Evolutionary conservation across 1,140 invertebrate species (phyloP), one percentile per base, ranked within the genome.

Genomic region (Orius laevigatus): DNA sequence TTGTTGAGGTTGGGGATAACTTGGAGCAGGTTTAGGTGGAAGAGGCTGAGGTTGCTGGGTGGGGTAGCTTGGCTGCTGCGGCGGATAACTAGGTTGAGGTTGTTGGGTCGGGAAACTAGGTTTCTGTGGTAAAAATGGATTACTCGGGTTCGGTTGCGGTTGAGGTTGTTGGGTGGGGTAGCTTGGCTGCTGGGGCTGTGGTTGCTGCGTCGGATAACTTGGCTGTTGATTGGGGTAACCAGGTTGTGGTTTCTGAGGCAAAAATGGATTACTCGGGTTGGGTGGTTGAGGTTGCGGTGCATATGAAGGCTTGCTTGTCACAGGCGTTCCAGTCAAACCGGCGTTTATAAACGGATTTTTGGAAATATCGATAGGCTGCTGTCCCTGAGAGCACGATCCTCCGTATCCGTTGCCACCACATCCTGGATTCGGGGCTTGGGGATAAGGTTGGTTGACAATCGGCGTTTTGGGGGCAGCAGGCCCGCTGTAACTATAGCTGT

Each of bases 71-170:
- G 39, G 33, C 9, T 43, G 41, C 14, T 10, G 14, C 6, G 8
- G 10, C 4, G 41, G 41, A n/a, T n/a, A 20, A 43, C 41, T n/a
- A 35, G 2, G 44, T 19, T 20, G 14, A 8, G 12, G 41, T 5
- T 57, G 14, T 56, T 46, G 52, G 2, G 53, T 60, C 4, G 65
- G 44, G 46, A 55, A 32, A 55, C 58, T 11, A 47, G 57, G 16
- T 56, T 39, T 31, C 56, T 15, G 48, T 41, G 16, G 44, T 31
- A 10, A 15, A 25, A 33, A 15, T 11, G 8, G 32, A 18, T 19
- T 12, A 39, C 10, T 19, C 5, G 53, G 3, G 60, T 55, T 6
- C 61, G 57, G 43, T 57, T 45, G 18, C 58, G 58, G 40, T 51
- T 32, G 15, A 4, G 41, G 41, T 43, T 15, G 18, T 25, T 43